Evolutionary conservation across 2,888 invertebrate species (phyloP).

Genomic region (Listrodromus nycthemerus): DNA sequence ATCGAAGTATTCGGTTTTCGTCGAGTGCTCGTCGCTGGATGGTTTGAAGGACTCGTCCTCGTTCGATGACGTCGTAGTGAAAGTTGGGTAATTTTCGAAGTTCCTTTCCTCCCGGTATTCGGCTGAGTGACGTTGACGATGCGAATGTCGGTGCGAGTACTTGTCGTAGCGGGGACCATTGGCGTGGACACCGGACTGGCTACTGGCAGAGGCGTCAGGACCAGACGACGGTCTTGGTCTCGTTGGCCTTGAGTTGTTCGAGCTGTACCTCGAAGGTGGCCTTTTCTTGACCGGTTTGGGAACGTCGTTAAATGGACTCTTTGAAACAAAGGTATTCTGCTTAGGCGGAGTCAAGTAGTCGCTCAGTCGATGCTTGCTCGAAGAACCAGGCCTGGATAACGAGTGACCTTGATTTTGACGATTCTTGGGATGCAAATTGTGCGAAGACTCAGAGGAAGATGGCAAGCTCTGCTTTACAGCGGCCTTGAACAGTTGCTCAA

Average conservation of each 20-base stretch:
- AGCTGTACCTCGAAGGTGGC: conserved; percentile 51
- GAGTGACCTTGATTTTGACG: conserved; percentile 67
- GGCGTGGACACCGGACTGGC: conserved; percentile 61
- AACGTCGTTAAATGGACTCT: conserved; percentile 78
- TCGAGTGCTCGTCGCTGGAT: conserved; percentile 66
- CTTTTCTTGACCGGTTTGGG: conserved; percentile 77
- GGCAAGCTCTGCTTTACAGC: conserved; percentile 73
- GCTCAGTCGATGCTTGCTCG: conserved; percentile 67
- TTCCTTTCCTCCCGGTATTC: conserved; percentile 56
- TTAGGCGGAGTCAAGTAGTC: conserved; percentile 81
- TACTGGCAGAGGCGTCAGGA: conserved; percentile 73
- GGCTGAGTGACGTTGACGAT: conserved; percentile 18
- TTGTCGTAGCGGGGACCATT: conserved; percentile 69
- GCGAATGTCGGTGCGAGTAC: conserved; percentile 29
- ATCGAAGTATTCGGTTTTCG: conserved; percentile 72
- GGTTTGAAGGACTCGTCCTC: conserved; percentile 64
- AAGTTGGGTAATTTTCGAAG: conserved; percentile 70
- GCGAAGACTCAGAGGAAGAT: conserved; percentile 66
- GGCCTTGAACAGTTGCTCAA: conserved; percentile 78
- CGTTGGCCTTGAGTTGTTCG: conserved; percentile 68
- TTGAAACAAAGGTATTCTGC: conserved; percentile 73
- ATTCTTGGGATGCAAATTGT: conserved; percentile 67
- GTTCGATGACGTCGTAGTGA: conserved; percentile 74
- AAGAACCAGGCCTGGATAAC: conserved; percentile 26
- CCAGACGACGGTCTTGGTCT: conserved; percentile 70